Base-by-base conservation (phyloP, 2,888 invertebrate species). In the Andrena marginata region DNA sequence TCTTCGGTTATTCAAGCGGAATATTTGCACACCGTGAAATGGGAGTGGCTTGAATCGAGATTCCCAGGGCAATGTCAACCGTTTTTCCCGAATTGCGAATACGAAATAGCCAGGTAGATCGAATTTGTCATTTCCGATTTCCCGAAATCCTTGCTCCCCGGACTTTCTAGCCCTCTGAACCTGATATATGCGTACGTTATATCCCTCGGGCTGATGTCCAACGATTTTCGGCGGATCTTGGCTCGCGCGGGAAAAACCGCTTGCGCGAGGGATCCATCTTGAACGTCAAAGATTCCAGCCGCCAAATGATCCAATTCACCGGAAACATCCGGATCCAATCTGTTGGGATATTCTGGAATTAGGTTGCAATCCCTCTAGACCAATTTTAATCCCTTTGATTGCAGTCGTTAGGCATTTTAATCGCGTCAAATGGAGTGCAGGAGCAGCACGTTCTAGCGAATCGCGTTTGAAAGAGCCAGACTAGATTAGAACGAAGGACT, bases 91-190 rank as follows among this genome's bases (percentile, higher is more conserved):
- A 83, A 80, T 79, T 65, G 74, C 75, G 76, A 85, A 85, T 78
- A 72, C 69, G 87, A 79, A 70, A 87, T 86, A 76, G 75, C 77
- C 16, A 65, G 54, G 71, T 70, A 79, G 74, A 88, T 88, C 88
- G 78, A 87, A 85, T 88, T 85, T 87, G 78, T 80, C 87, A 77
- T 85, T 88, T 85, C 75, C 87, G 83, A 88, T 88, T 88, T 82
- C 82, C 54, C 72, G 80, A 84, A 83, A 80, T 75, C 78, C 78
- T 73, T 56, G 64, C 80, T 48, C 59, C 6, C 49, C 51, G 74
- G 62, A 77, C 75, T 73, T 80, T 75, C 71, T 67, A 56, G 51
- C 65, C 69, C 49, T 75, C 73, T 68, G 67, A 51, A 33, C 20
- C 33, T 62, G 79, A 69, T 74, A 78, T 62, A 59, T 49, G 26